Evolutionary conservation across 2,113 vertebrate genomes (phyloP).

Genomic region (Pantherophis guttatus): DNA sequence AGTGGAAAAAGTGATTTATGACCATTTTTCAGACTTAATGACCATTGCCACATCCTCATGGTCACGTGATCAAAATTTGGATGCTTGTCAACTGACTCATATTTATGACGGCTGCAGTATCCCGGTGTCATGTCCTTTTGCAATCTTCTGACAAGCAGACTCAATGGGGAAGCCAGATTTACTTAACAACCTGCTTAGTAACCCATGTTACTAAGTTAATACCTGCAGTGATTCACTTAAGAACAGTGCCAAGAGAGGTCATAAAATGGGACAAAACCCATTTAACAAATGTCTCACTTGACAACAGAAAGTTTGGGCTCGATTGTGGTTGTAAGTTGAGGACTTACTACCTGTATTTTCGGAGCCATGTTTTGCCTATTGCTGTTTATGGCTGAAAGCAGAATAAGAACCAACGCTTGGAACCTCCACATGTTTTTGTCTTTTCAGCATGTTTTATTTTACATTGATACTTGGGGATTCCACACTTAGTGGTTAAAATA

Average conservation of each 20-base stretch:
- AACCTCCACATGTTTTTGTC: neutral
- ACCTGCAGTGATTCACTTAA: neutral
- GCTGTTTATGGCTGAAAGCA: neutral
- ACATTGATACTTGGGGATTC: neutral
- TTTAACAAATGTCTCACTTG: too few relatives aligned
- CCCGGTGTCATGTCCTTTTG: neutral
- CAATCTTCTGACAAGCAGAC: neutral
- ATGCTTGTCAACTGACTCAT: neutral
- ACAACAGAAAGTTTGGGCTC: neutral
- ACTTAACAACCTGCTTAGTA: neutral
- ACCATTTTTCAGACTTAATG: neutral
- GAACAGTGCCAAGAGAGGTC: neutral
- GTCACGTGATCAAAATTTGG: neutral
- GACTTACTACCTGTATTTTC: neutral
- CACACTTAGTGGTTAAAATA: neutral
- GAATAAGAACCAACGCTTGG: neutral
- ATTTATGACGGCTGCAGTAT: neutral
- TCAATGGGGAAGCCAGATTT: neutral
- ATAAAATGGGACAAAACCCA: neutral
- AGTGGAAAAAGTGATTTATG: neutral
- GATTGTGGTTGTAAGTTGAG: neutral
- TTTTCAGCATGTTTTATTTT: neutral
- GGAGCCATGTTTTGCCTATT: neutral
- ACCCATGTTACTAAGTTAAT: neutral
- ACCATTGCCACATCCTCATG: neutral